These are phyloP conservation scores for Nautilus pompilius DNA, from an alignment of 1,140 invertebrate species.

Conservation along the genomic window DNA sequence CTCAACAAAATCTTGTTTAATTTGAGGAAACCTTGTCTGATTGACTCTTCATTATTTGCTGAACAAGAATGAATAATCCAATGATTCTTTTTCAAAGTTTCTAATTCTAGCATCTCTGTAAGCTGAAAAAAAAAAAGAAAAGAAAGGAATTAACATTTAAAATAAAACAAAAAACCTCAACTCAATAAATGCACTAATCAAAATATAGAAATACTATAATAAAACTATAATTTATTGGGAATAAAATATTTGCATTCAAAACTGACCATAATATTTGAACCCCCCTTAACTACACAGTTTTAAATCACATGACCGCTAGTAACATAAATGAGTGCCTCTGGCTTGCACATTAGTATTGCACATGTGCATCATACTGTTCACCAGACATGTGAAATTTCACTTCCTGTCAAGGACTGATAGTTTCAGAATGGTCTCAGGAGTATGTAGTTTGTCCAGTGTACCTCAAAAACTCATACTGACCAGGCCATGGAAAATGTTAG, in stretches of 20 bases:
- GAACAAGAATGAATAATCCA: slow-evolving; percentile 32
- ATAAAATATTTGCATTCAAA: not conserved
- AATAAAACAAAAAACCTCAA: no score
- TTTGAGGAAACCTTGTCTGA: slow-evolving; percentile 24
- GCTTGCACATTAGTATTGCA: not conserved
- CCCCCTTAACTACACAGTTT: not conserved
- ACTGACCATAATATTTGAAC: no score
- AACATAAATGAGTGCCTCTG: not conserved
- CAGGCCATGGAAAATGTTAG: no score
- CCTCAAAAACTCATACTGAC: no score
- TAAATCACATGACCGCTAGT: not conserved
- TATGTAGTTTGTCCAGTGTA: no score
- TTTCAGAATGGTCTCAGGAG: no score
- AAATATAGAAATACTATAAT: not conserved
- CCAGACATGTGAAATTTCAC: not conserved
- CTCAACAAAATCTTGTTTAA: slow-evolving; percentile 32
- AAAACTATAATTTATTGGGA: not conserved
- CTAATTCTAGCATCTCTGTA: slow-evolving; percentile 19
- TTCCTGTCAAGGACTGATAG: no score
- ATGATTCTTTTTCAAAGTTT: slow-evolving; percentile 15
- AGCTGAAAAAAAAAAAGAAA: slow-evolving; percentile 19
- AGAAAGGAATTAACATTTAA: no score
- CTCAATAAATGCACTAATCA: not conserved
- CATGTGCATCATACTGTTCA: not conserved
- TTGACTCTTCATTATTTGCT: slow-evolving; percentile 23